Percentiles rank a stretch among this genome's conserved stretches.
phyloP scores from a whole-genome alignment of 1,140 invertebrate genomes.

The Cepaea nemoralis region DNA sequence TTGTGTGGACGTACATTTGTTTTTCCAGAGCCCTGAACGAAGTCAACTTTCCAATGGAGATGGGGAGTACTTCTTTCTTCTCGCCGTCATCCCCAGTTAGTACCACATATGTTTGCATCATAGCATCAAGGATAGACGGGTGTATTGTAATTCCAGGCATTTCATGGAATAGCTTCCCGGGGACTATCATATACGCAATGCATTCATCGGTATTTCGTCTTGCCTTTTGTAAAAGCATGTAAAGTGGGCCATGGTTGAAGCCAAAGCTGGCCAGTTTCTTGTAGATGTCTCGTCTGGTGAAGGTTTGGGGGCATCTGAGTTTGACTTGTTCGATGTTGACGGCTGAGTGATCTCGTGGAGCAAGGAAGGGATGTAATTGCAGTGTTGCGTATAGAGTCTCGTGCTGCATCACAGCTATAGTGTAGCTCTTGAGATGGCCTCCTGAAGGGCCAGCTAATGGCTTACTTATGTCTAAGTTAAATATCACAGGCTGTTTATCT shows the following conservation, averaged over 20 bases:
- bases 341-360: not conserved
- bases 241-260: slow-evolving; percentile 51
- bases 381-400: not conserved
- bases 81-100: slow-evolving; percentile 19
- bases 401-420: not conserved
- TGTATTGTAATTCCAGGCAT: slow-evolving; percentile 48
- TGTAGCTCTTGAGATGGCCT: not conserved
- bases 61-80: slow-evolving; percentile 33
- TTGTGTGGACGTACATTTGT: slow-evolving; percentile 39
- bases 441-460: not conserved
- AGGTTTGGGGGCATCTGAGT: slow-evolving; percentile 41
- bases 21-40: slow-evolving; percentile 25
- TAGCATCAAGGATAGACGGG: slow-evolving; percentile 53
- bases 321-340: slow-evolving; percentile 42
- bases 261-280: slow-evolving; percentile 43
- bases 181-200: slow-evolving; percentile 44
- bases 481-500: not conserved
- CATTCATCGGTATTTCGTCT: slow-evolving; percentile 47
- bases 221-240: slow-evolving; percentile 44
- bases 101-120: slow-evolving; percentile 51
- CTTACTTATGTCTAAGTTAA: not conserved
- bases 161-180: slow-evolving; percentile 43
- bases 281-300: slow-evolving; percentile 48
- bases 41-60: slow-evolving; percentile 14
- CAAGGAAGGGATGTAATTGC: not conserved